Evolutionary conservation across 2,888 invertebrate species (phyloP).

Genomic region (Isoperla grammatica): DNA sequence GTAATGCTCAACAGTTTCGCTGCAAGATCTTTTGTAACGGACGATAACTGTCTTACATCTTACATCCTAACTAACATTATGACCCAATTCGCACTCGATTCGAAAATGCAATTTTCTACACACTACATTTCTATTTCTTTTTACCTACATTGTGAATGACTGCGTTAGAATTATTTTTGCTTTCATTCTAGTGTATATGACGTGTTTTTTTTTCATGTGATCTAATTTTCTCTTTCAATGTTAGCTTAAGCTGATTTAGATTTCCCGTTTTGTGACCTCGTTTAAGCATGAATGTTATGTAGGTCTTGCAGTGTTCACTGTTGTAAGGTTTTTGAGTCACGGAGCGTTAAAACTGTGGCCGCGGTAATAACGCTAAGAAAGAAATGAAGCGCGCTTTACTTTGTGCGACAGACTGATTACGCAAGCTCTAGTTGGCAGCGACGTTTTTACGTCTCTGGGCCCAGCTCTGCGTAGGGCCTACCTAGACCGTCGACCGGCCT

Average conservation of each 20-base stretch:
- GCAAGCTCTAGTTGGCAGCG: too few relatives aligned
- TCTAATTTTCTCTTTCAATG: conserved; percentile 20
- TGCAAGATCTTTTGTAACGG: too few relatives aligned
- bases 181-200: conserved; percentile 16
- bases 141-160: conserved; percentile 9
- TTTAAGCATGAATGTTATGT: background rate
- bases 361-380: too few relatives aligned
- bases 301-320: background rate
- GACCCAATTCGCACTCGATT: conserved; percentile 7
- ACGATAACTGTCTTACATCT: too few relatives aligned
- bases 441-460: too few relatives aligned
- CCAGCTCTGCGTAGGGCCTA: too few relatives aligned
- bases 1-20: too few relatives aligned
- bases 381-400: too few relatives aligned
- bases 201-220: conserved; percentile 11
- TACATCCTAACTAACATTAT: background rate
- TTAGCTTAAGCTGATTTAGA: conserved; percentile 7
- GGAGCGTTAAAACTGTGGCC: too few relatives aligned
- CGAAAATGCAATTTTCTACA: conserved; percentile 6
- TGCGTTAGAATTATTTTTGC: conserved; percentile 14
- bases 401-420: too few relatives aligned
- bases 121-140: conserved; percentile 15
- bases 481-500: background rate
- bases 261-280: conserved; percentile 11
- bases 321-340: too few relatives aligned